Conservation (phyloP, 2,888 invertebrate species). For the Drosophila longiperda region DNA sequence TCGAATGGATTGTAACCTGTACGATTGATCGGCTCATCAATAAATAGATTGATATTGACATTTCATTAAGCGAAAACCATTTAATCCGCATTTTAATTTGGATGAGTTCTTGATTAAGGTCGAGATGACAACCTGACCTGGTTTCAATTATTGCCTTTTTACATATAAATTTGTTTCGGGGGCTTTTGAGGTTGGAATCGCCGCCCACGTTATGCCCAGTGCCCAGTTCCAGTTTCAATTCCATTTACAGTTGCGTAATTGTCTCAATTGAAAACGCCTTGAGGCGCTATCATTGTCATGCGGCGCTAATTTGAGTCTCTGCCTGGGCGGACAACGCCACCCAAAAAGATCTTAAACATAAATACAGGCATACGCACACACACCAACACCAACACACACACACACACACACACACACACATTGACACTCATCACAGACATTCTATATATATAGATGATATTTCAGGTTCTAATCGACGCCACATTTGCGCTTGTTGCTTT, state of each 20-base stretch:
- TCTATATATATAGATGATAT: constrained; percentile 12
- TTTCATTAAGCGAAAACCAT: constrained; percentile 65
- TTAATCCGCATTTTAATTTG: constrained; percentile 67
- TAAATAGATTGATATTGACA: constrained; percentile 66
- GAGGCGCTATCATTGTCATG: constrained; percentile 73
- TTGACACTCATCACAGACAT: background rate
- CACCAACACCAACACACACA: constrained; percentile 21
- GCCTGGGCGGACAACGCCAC: constrained; percentile 50
- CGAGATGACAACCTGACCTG: constrained; percentile 14
- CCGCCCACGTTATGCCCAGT: constrained; percentile 49
- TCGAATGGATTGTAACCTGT: constrained; percentile 39
- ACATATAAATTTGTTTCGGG: background rate
- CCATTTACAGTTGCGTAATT: constrained; percentile 66
- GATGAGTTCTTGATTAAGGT: constrained; percentile 33
- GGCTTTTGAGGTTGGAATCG: constrained; percentile 31
- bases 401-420: background rate
- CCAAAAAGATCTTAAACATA: constrained; percentile 25
- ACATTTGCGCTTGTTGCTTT: constrained; percentile 20
- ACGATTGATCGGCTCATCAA: constrained; percentile 20
- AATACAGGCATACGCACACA: background rate
- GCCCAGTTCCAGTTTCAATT: constrained; percentile 29
- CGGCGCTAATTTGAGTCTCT: constrained; percentile 60
- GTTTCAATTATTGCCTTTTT: background rate
- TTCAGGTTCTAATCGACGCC: constrained; percentile 36
- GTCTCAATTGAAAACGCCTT: constrained; percentile 77